phyloP scores from a whole-genome alignment of 2,113 vertebrate genomes.

The Callithrix jacchus region DNA sequence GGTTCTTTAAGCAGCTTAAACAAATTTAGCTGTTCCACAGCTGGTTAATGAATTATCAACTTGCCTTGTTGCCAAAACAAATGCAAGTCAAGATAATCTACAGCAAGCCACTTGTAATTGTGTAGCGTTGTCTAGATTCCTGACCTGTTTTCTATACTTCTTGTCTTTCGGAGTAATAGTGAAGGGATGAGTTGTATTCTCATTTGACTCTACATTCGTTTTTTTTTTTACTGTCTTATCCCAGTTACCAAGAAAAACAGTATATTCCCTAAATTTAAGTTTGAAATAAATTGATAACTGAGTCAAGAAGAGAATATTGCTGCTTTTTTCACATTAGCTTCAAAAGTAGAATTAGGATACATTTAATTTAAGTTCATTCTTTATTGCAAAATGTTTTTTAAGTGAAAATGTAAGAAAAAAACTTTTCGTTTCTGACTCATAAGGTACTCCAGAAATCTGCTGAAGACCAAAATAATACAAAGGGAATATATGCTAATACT shows the following conservation, averaged over 20 bases:
- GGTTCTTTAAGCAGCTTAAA: slow-evolving; percentile 73
- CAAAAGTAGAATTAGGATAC: slow-evolving; percentile 43
- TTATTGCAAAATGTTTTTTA: not conserved
- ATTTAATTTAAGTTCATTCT: slow-evolving; percentile 49
- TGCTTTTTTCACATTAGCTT: slow-evolving; percentile 15
- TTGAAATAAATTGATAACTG: slow-evolving; percentile 14
- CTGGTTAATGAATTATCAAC: slow-evolving; percentile 77
- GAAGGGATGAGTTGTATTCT: slow-evolving; percentile 44
- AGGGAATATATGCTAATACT: not conserved
- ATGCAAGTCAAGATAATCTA: slow-evolving; percentile 48
- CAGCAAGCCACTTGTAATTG: slow-evolving; percentile 55
- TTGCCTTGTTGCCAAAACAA: slow-evolving; percentile 74
- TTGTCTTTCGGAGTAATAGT: not conserved
- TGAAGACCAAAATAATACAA: not conserved
- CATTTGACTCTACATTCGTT: not conserved
- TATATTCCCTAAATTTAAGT: not conserved
- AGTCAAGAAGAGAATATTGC: slow-evolving; percentile 17
- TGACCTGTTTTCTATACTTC: slow-evolving; percentile 47
- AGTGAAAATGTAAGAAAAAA: not conserved
- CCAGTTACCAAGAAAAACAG: slow-evolving; percentile 1
- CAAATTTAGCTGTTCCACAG: slow-evolving; percentile 38
- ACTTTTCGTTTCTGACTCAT: slow-evolving; percentile 12
- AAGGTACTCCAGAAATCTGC: not conserved
- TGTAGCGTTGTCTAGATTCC: not conserved
- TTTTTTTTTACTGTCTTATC: slow-evolving; percentile 3